Evolutionary conservation across 2,113 vertebrate species (phyloP).

Genomic region (Larimichthys crocea): DNA sequence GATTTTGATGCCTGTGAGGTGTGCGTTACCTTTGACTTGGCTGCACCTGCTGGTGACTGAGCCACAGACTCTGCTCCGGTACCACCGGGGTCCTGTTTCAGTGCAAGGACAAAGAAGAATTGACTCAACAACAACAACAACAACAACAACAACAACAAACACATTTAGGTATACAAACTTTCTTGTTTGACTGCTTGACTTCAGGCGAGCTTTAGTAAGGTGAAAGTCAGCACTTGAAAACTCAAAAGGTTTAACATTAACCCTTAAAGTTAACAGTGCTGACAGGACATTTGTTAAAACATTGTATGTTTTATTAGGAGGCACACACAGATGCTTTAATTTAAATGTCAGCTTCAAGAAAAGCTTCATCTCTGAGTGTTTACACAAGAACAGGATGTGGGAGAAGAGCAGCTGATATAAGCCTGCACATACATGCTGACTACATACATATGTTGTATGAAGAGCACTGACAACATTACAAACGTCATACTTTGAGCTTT

Average conservation of each 20-base stretch:
- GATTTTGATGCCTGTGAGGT: background rate
- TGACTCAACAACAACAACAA: background rate
- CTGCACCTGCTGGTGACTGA: slow-evolving; percentile 65
- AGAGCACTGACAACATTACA: background rate
- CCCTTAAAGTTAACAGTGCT: background rate
- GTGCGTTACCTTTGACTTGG: slow-evolving; percentile 76
- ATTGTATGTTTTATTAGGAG: background rate
- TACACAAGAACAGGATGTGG: background rate
- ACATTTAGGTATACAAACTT: background rate
- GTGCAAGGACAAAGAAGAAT: background rate
- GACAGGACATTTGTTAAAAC: background rate
- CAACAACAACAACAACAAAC: background rate
- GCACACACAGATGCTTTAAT: no score
- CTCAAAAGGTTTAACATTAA: background rate
- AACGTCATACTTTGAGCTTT: background rate
- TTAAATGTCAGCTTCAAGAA: background rate
- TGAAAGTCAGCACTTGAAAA: background rate
- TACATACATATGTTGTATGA: no score
- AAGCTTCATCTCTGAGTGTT: background rate
- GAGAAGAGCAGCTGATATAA: background rate
- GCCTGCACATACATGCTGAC: background rate
- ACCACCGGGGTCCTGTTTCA: slow-evolving; percentile 68
- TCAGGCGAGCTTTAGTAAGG: background rate
- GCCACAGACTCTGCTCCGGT: slow-evolving; percentile 48
- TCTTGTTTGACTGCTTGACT: no score